Evolutionary conservation across 2,888 invertebrate species (phyloP), one percentile per base, ranked within the genome.

Genomic region (Byasa hedistus): DNA sequence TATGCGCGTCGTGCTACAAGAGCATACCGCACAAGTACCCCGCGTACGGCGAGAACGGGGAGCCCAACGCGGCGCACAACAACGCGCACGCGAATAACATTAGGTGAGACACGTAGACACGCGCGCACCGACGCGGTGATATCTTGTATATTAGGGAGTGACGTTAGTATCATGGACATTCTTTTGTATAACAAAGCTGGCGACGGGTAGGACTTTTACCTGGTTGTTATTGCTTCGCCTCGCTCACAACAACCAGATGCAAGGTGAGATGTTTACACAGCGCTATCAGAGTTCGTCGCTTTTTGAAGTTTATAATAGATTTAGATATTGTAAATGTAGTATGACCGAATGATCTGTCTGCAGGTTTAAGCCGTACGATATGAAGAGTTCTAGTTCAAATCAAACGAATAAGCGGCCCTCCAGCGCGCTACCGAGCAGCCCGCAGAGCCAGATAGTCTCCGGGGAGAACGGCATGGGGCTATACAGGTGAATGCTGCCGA

Each of bases 1-100:
- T 97, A 78, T 96, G 96, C 88, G 95, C 96, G 77, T 94, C 95
- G 75, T 98, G 98, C 91, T 95, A 96, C 89, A 96, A 96, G 88
- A 94, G 94, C 70, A 95, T 96, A 72, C 95, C 95, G 65, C 94
- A 94, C 83, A 95, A 95, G 86, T 95, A 95, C 81, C 94, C 95
- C 78, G 94, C 94, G 75, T 95, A 94, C 83, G 94, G 95, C 64
- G 93, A 92, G 69, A 93, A 93, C 78, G 93, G 93, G 74, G 93
- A 92, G 73, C 90, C 90, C 73, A 82, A 82, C 64, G 71, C 73
- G 56, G 79, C 82, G 56, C 82, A 84, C 77, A 85, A 83, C 73
- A 85, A 85, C 73, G 77, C 88, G 64, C 87, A 85, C 70, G 72
- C 86, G 71, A 90, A 91, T 74, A 87, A 90, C 75, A 92, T 92